Conservation (phyloP, 2,888 invertebrate genomes). For the Torymus aiolomorphi region DNA sequence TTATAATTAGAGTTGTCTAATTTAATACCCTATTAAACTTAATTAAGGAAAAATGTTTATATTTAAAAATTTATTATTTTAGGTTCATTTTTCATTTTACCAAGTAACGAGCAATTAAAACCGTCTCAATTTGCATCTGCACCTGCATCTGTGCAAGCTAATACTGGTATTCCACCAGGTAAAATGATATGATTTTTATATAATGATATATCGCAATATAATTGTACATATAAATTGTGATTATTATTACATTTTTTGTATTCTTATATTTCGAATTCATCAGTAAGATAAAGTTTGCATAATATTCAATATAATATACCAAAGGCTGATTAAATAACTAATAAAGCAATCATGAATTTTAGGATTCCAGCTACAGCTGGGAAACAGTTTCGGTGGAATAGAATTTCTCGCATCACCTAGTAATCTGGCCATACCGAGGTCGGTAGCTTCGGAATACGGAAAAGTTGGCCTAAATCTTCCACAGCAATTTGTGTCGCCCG, state of each 20-base stretch:
- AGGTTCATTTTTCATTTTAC: constrained; percentile 46
- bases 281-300: too few species aligned
- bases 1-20: too few species aligned
- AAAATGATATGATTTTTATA: not conserved
- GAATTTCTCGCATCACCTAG: constrained; percentile 65
- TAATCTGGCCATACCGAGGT: constrained; percentile 62
- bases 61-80: constrained; percentile 3
- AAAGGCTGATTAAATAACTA: constrained; percentile 3
- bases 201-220: too few species aligned
- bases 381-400: constrained; percentile 66
- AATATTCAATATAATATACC: too few species aligned
- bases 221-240: too few species aligned
- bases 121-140: not conserved
- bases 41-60: not conserved
- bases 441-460: constrained; percentile 62
- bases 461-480: constrained; percentile 66
- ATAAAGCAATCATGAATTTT: constrained; percentile 49
- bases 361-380: constrained; percentile 67
- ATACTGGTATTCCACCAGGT: constrained; percentile 15
- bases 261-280: too few species aligned
- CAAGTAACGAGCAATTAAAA: constrained; percentile 24
- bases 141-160: not conserved
- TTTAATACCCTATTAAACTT: too few species aligned
- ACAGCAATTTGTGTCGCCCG: constrained; percentile 64
- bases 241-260: too few species aligned